phyloP scores from a whole-genome alignment of 2,113 vertebrate species.

The Halcyon malimbica region DNA sequence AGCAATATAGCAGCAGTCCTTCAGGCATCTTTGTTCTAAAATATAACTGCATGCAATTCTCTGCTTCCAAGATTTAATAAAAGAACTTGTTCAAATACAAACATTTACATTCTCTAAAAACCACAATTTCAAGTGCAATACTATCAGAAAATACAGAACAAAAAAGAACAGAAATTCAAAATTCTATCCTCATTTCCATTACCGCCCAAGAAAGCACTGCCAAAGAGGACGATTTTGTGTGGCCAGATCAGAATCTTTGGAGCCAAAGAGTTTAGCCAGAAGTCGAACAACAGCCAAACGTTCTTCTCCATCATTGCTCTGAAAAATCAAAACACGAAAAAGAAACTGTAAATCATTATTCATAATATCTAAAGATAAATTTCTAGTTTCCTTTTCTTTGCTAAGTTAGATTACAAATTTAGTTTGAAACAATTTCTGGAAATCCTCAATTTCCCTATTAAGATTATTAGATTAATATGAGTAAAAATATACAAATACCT shows the following conservation, averaged over 20 bases:
- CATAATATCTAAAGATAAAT: neutral
- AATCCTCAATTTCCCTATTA: neutral
- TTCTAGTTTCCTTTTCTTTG: neutral
- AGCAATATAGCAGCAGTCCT: neutral
- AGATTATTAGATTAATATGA: neutral
- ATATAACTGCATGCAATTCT: neutral
- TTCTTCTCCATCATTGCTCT: slow-evolving; percentile 99
- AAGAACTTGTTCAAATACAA: neutral
- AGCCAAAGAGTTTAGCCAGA: slow-evolving; percentile 95
- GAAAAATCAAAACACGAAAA: slow-evolving; percentile 25
- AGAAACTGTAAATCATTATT: neutral
- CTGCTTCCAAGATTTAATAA: neutral
- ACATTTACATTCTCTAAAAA: neutral
- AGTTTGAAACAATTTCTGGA: neutral
- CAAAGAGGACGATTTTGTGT: slow-evolving; percentile 97
- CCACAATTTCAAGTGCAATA: neutral
- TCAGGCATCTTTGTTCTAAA: neutral
- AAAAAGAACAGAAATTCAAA: neutral
- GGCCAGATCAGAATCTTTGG: slow-evolving; percentile 97
- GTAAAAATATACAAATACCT: neutral
- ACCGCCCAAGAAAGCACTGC: slow-evolving; percentile 98
- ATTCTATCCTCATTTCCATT: slow-evolving; percentile 37
- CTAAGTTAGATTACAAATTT: neutral
- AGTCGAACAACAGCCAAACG: slow-evolving; percentile 95
- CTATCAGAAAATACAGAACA: neutral